These are phyloP conservation scores for Alexandromys fortis DNA, from an alignment of 2,113 vertebrate genomes.

Conservation along the genomic window DNA sequence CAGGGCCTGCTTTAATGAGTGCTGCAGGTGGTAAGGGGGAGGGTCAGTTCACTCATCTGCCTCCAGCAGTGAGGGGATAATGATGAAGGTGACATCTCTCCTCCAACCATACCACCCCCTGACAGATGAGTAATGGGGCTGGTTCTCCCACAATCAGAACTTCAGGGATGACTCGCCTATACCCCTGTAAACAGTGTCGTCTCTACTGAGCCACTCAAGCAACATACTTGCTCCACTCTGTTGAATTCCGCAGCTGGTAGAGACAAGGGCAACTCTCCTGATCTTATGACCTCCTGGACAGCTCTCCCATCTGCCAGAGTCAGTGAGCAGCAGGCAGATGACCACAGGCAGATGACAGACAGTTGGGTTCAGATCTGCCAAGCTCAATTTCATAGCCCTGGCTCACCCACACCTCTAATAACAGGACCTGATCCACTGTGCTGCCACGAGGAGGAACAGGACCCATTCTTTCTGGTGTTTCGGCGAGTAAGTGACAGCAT, in stretches of 20 bases:
- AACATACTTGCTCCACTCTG: neutral
- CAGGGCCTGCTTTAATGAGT: no score
- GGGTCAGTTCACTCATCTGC: no score
- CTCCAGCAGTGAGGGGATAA: no score
- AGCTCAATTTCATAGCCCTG: neutral
- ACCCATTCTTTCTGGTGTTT: neutral
- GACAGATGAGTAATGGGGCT: no score
- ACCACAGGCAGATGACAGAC: neutral
- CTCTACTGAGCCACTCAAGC: neutral
- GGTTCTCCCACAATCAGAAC: no score
- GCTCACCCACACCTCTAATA: no score
- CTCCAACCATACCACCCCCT: no score
- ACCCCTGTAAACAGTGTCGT: neutral
- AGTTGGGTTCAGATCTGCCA: neutral
- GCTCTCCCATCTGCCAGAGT: neutral
- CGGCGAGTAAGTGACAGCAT: neutral
- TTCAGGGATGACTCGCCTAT: no score
- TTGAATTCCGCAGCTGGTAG: accelerated
- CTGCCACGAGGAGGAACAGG: neutral
- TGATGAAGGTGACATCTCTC: no score
- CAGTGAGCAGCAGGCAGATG: no score
- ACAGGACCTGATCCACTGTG: neutral
- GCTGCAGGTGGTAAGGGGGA: no score
- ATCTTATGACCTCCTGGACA: no score
- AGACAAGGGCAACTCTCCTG: neutral